Conservation (phyloP, 2,888 invertebrate species). For the Emmelina monodactyla region DNA sequence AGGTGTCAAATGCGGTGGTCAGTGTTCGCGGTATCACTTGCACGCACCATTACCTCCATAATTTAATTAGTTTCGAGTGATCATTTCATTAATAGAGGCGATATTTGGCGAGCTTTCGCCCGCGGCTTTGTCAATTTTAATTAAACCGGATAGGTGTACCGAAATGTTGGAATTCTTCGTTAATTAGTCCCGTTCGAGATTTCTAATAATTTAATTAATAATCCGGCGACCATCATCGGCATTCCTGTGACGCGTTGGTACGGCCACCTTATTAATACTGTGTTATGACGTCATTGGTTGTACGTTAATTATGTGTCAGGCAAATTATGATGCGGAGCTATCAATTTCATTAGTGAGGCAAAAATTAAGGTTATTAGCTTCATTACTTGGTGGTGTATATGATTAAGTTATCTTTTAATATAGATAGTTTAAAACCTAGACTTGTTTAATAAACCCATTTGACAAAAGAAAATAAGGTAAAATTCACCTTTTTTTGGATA, state of each 20-base stretch:
- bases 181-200: conserved; percentile 61
- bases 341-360: no score
- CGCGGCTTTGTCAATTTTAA: conserved; percentile 65
- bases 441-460: no score
- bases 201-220: conserved; percentile 50
- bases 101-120: conserved; percentile 54
- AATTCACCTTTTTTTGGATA: no score
- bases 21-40: conserved; percentile 52
- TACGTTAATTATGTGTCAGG: no score
- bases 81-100: conserved; percentile 62
- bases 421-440: no score
- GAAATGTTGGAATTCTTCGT: conserved; percentile 64
- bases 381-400: no score
- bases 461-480: no score
- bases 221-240: not conserved
- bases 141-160: conserved; percentile 60
- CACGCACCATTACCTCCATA: conserved; percentile 62
- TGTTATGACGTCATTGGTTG: no score
- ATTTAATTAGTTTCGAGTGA: conserved; percentile 66
- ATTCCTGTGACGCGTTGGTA: not conserved
- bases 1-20: no score
- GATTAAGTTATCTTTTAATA: no score
- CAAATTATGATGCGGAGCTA: no score
- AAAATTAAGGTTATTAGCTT: no score
- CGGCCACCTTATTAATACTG: not conserved